These are phyloP conservation scores for Elephas maximus DNA, from an alignment of 2,113 vertebrate species.

Conservation along the genomic window DNA sequence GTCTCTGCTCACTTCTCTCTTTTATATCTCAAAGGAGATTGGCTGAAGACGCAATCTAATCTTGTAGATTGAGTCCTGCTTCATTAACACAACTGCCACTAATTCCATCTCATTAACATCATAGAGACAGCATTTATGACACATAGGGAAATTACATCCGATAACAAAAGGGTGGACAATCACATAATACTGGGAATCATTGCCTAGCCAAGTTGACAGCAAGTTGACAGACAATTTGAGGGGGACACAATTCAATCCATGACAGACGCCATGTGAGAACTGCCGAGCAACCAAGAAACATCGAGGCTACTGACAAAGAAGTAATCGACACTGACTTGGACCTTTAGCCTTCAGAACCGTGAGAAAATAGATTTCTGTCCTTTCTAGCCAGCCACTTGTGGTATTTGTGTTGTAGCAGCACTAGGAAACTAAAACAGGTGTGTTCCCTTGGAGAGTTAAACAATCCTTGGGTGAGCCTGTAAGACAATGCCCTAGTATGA, in stretches of 20 bases:
- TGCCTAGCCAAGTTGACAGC: too few relatives aligned
- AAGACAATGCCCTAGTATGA: background rate
- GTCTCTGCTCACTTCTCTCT: too few relatives aligned
- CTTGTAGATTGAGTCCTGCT: too few relatives aligned
- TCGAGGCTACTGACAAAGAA: background rate
- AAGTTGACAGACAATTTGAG: too few relatives aligned
- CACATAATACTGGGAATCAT: too few relatives aligned
- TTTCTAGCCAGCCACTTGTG: background rate
- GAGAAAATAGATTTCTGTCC: background rate
- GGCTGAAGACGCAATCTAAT: too few relatives aligned
- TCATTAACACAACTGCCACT: too few relatives aligned
- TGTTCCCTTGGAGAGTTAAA: background rate
- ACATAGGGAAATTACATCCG: too few relatives aligned
- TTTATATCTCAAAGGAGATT: too few relatives aligned
- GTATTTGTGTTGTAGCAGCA: background rate
- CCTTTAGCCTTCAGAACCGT: background rate
- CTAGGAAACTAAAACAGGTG: background rate
- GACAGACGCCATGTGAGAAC: background rate
- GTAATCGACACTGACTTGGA: background rate
- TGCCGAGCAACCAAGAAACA: background rate
- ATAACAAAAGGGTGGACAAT: too few relatives aligned
- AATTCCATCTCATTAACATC: too few relatives aligned
- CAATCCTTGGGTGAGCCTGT: background rate
- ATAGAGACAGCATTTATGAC: too few relatives aligned
- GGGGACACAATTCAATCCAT: background rate